Conservation (phyloP, 2,888 invertebrate genomes). For the Nymphalis urticae region DNA sequence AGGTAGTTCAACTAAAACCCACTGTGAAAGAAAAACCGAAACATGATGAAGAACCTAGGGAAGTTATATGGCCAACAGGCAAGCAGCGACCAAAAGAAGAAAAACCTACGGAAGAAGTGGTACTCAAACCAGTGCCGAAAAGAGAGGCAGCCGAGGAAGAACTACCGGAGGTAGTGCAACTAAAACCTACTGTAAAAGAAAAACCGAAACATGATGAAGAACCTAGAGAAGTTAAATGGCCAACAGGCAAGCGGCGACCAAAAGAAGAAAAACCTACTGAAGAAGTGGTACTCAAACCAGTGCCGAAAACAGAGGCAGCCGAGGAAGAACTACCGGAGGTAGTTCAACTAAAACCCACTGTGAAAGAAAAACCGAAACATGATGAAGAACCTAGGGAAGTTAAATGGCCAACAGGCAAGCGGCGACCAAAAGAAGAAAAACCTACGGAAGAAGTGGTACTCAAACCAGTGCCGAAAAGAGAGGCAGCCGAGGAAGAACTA, state of each 20-base stretch:
- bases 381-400: too few species aligned
- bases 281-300: slow-evolving; percentile 71
- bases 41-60: slow-evolving; percentile 53
- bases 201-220: slow-evolving; percentile 47
- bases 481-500: too few species aligned
- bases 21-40: slow-evolving; percentile 45
- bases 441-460: too few species aligned
- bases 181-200: slow-evolving; percentile 45
- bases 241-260: slow-evolving; percentile 57
- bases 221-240: background rate
- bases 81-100: slow-evolving; percentile 47
- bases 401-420: too few species aligned
- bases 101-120: slow-evolving; percentile 68
- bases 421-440: too few species aligned
- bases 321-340: slow-evolving; percentile 50
- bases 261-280: slow-evolving; percentile 54
- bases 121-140: slow-evolving; percentile 66
- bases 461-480: too few species aligned
- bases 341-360: too few species aligned
- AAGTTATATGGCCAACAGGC: slow-evolving; percentile 50
- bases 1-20: slow-evolving; percentile 55
- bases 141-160: slow-evolving; percentile 52
- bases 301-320: slow-evolving; percentile 54
- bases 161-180: slow-evolving; percentile 58
- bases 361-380: too few species aligned